Percentiles rank a stretch among this genome's conserved stretches.
Conservation (phyloP, 2,888 invertebrate genomes). For the Sphinx pinastri region DNA sequence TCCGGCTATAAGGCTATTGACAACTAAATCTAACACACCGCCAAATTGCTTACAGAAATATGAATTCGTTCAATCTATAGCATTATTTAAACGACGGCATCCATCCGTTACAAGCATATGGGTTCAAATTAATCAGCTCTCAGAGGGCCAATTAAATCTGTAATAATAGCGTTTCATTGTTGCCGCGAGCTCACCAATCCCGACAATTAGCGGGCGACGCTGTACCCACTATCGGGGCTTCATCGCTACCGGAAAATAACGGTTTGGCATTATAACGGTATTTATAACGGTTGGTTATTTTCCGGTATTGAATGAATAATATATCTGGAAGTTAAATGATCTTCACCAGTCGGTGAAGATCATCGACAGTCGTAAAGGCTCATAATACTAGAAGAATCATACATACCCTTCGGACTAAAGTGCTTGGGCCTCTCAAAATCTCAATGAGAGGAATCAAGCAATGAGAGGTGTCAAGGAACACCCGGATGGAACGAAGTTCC, state of each 20-base stretch:
- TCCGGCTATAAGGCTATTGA: no score
- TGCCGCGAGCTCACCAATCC: constrained; percentile 34
- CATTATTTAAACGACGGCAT: neutral
- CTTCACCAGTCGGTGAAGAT: no score
- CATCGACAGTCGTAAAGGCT: no score
- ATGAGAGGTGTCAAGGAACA: no score
- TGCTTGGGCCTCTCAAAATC: no score
- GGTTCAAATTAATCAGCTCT: constrained; percentile 33
- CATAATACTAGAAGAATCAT: no score
- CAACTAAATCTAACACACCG: no score
- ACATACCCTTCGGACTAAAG: no score
- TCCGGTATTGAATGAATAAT: neutral
- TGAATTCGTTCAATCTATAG: neutral
- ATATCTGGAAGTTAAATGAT: no score
- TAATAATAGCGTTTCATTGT: constrained; percentile 41
- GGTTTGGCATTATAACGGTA: neutral
- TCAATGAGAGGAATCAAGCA: no score
- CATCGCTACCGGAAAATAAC: neutral
- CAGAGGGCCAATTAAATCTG: constrained; percentile 37
- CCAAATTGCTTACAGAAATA: no score
- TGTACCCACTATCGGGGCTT: neutral
- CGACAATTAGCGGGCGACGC: constrained; percentile 33
- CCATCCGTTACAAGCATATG: constrained; percentile 27
- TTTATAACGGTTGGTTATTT: neutral
- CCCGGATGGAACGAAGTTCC: no score